Percentiles rank a stretch among this genome's conserved stretches.
phyloP scores from a whole-genome alignment of 2,113 vertebrate genomes.

The Cricetomys ansorgei region DNA sequence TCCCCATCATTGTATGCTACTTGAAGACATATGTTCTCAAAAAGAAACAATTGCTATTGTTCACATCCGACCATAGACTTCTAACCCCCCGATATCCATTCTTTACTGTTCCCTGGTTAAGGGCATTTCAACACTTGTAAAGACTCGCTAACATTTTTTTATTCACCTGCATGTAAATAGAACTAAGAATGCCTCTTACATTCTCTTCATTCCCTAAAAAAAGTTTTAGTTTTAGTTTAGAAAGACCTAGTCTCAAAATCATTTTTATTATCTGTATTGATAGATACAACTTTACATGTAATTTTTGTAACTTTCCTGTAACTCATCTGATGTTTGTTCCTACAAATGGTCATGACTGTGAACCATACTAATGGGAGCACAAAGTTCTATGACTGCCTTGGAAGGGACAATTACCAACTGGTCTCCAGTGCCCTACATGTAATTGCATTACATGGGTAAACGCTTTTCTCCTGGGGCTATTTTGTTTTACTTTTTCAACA shows the following conservation, averaged over 20 bases:
- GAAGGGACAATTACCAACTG: slow-evolving; percentile 50
- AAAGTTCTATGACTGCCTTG: slow-evolving; percentile 52
- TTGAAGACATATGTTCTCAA: neutral
- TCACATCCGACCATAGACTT: neutral
- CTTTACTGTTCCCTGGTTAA: slow-evolving; percentile 5
- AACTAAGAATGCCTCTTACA: neutral
- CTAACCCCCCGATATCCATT: neutral
- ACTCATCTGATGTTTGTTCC: neutral
- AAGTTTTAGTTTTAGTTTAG: slow-evolving; percentile 35
- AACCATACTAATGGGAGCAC: slow-evolving; percentile 39
- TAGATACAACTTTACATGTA: neutral
- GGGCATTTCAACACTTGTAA: slow-evolving; percentile 22
- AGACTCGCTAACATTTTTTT: slow-evolving; percentile 38
- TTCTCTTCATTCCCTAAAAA: neutral
- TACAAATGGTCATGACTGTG: neutral
- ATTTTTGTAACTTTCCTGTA: slow-evolving; percentile 16
- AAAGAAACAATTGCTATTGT: slow-evolving; percentile 15
- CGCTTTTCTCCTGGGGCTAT: slow-evolving; percentile 62
- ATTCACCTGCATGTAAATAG: neutral
- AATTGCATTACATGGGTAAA: slow-evolving; percentile 78
- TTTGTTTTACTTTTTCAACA: slow-evolving; percentile 53
- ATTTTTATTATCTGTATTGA: slow-evolving; percentile 23
- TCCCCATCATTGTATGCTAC: neutral
- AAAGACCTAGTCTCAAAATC: neutral
- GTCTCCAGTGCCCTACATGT: slow-evolving; percentile 19